Conservation (phyloP, 2,888 invertebrate genomes). For the Autographa pulchrina region DNA sequence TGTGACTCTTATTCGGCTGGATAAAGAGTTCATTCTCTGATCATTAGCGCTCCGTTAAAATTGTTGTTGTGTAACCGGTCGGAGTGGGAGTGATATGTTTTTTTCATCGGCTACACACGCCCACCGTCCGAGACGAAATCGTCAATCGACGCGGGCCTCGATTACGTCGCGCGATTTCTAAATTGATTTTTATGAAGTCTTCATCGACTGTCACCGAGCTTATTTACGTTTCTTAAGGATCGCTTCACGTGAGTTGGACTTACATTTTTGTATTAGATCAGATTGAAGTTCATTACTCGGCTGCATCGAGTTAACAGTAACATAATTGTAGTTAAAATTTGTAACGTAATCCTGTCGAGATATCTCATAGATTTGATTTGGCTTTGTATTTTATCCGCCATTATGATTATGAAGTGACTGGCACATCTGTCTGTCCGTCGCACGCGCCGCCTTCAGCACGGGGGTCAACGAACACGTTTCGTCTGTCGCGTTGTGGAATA, state of each 20-base stretch:
- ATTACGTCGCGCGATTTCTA: constrained; percentile 76
- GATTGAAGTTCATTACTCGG: constrained; percentile 83
- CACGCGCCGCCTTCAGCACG: constrained; percentile 77
- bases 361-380: constrained; percentile 84
- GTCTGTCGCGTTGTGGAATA: constrained; percentile 64
- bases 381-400: constrained; percentile 84
- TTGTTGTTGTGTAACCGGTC: constrained; percentile 76
- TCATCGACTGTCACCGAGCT: constrained; percentile 20
- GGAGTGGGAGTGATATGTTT: constrained; percentile 88
- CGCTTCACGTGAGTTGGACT: constrained; percentile 40
- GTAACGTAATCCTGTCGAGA: constrained; percentile 85
- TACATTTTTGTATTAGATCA: constrained; percentile 61
- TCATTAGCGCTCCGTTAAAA: constrained; percentile 60
- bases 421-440: constrained; percentile 80
- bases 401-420: constrained; percentile 84
- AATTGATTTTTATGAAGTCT: constrained; percentile 70
- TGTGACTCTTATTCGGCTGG: constrained; percentile 68
- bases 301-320: constrained; percentile 79
- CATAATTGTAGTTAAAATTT: constrained; percentile 85
- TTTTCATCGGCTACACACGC: constrained; percentile 84
- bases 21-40: constrained; percentile 69
- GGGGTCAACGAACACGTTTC: constrained; percentile 78
- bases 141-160: constrained; percentile 65
- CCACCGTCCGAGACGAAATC: constrained; percentile 81
- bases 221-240: constrained; percentile 43